A percentile compares a stretch with the other conserved stretches of the same genome.
Conservation (phyloP, 1,140 invertebrate species). For the Sycophaga agraensis region DNA sequence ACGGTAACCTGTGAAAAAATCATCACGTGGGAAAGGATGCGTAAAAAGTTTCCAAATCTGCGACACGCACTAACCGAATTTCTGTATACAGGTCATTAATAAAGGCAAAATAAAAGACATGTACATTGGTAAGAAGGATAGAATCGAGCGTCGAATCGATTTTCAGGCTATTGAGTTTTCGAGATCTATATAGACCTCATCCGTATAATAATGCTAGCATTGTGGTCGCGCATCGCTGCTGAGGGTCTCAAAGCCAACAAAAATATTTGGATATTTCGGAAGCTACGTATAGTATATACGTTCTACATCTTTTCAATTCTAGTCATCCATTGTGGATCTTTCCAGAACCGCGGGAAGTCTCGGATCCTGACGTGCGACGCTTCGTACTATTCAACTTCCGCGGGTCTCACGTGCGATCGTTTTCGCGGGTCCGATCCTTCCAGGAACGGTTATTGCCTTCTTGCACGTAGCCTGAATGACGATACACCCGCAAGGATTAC, state of each 20-base stretch:
- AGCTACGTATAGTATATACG: no score
- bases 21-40: slow-evolving; percentile 7
- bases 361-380: background rate
- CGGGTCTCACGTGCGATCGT: background rate
- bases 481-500: background rate
- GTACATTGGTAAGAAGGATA: background rate
- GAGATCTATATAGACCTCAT: slow-evolving; percentile 7
- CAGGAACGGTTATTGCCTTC: background rate
- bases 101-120: background rate
- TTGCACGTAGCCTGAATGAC: no score
- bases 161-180: slow-evolving; percentile 15
- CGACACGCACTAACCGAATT: no score
- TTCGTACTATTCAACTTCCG: slow-evolving; percentile 19
- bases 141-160: slow-evolving; percentile 20
- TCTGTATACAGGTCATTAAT: background rate
- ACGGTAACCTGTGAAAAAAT: no score
- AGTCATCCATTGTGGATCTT: background rate
- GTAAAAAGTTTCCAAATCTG: no score
- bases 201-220: slow-evolving; percentile 25
- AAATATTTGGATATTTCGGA: slow-evolving; percentile 49
- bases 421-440: slow-evolving; percentile 6
- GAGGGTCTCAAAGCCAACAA: slow-evolving; percentile 35
- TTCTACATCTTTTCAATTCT: no score
- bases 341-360: slow-evolving; percentile 5
- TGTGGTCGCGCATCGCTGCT: slow-evolving; percentile 18